These are phyloP conservation scores for Eupeodes luniger DNA, from an alignment of 2,888 invertebrate species.

Conservation along the genomic window DNA sequence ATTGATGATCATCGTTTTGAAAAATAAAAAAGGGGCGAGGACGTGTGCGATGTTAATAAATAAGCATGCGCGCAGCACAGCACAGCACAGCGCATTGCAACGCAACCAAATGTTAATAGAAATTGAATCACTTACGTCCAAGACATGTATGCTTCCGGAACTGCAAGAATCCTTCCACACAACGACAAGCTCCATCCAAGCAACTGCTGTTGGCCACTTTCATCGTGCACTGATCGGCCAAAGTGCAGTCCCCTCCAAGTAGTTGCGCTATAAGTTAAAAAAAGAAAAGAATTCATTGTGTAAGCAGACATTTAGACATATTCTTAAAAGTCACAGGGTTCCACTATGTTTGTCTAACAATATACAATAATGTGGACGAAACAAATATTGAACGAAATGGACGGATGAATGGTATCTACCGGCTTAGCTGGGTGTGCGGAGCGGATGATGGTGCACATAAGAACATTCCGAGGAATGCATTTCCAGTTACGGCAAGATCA, in stretches of 20 bases:
- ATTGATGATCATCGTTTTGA: conserved; percentile 58
- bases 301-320: conserved; percentile 69
- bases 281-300: conserved; percentile 56
- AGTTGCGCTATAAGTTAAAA: conserved; percentile 89
- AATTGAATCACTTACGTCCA: conserved; percentile 89
- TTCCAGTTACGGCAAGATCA: conserved; percentile 58
- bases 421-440: background rate
- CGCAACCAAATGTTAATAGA: conserved; percentile 51
- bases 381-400: conserved; percentile 72
- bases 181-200: conserved; percentile 92
- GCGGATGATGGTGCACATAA: background rate
- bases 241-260: conserved; percentile 92
- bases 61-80: conserved; percentile 38
- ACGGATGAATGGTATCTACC: conserved; percentile 47
- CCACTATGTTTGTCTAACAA: conserved; percentile 71
- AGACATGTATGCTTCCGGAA: conserved; percentile 95
- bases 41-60: conserved; percentile 45
- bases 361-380: conserved; percentile 25
- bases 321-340: conserved; percentile 65
- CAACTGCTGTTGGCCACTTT: conserved; percentile 95
- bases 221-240: conserved; percentile 93
- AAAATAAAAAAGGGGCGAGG: conserved; percentile 8
- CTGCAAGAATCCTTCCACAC: conserved; percentile 93
- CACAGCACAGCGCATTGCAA: background rate
- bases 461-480: conserved; percentile 63